These are phyloP conservation scores for Sorex maritimensis DNA, from an alignment of 2,797 vertebrate genomes.

Conservation along the genomic window DNA sequence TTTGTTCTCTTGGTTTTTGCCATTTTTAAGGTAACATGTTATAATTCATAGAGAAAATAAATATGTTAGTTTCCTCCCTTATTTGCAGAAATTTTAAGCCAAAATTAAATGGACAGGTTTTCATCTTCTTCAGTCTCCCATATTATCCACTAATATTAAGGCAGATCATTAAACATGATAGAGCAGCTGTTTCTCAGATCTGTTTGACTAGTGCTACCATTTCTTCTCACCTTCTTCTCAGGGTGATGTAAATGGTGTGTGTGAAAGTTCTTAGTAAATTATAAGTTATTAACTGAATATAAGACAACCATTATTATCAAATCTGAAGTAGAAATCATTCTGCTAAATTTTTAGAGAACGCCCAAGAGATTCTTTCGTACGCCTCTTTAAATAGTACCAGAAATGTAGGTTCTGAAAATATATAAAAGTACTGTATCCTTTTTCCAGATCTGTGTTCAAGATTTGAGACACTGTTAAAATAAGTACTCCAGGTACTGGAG, in stretches of 20 bases:
- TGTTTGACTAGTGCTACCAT: not conserved
- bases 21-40: too few relatives aligned
- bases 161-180: not conserved
- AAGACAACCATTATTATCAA: conserved; percentile 3
- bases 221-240: not conserved
- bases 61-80: too few relatives aligned
- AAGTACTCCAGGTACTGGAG: not conserved
- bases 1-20: too few relatives aligned
- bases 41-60: too few relatives aligned
- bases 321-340: conserved; percentile 50
- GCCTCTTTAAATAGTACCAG: conserved; percentile 31
- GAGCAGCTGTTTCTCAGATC: conserved; percentile 22
- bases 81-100: too few relatives aligned
- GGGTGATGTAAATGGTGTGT: conserved; percentile 23
- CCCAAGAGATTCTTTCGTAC: not conserved
- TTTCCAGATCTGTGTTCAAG: not conserved
- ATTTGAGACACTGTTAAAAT: conserved; percentile 5
- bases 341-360: conserved; percentile 33
- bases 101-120: not conserved
- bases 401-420: conserved; percentile 40
- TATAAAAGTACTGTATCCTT: not conserved
- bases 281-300: conserved; percentile 2
- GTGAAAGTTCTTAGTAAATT: conserved; percentile 37
- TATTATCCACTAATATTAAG: not conserved
- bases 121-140: not conserved